Base-by-base conservation (phyloP, 2,113 vertebrate species). In the Nettapus auritus region DNA sequence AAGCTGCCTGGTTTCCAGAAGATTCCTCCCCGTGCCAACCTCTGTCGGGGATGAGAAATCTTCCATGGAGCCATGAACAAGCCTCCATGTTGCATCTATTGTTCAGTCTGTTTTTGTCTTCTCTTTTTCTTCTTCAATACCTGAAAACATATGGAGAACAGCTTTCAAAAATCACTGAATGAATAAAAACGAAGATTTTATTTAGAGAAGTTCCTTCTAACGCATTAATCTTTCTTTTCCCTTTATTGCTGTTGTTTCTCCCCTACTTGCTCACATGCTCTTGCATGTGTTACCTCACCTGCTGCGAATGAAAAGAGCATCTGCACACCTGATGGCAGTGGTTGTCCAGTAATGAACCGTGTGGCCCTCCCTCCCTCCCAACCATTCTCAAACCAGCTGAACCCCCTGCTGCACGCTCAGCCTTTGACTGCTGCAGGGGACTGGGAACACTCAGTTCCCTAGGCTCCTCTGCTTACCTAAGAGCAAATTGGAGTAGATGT, bases 71-170 rank as follows among this genome's bases (percentile, higher is more conserved):
- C 33, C 34, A 82, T 60, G 68, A 82, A 69, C 46, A 69, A 81
- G 81, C 42, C 71, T 95, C 91, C 42, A 63, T 18, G 48, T 83
- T 78, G 53, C 70, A 50, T 88, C 83, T 44, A 46, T 3, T 21
- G 59, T 78, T 98, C 92, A 98, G 53, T 98, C 97, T 60, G 86
- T 14, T 90, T 98, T 98, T 0, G 98, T 97, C 53, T 97, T 98
- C 93, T 97, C 97, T 92, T 97, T 98, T 86, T 97, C 97, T 96
- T 98, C 97, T 97, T 98, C 98, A 91, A 97, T 97, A 97, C 97
- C 98, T 98, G 95, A 94, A 97, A 97, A 96, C 23, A 96, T 31
- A 97, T 3, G 38, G 64, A 97, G 52, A 96, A 40, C 40, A 70
- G 36, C n/a, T 70, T 94, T 88, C 82, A 77, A 92, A 91, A 90